Evolutionary conservation across 1,140 invertebrate genomes (phyloP).

Genomic region (Drosophila tani): DNA sequence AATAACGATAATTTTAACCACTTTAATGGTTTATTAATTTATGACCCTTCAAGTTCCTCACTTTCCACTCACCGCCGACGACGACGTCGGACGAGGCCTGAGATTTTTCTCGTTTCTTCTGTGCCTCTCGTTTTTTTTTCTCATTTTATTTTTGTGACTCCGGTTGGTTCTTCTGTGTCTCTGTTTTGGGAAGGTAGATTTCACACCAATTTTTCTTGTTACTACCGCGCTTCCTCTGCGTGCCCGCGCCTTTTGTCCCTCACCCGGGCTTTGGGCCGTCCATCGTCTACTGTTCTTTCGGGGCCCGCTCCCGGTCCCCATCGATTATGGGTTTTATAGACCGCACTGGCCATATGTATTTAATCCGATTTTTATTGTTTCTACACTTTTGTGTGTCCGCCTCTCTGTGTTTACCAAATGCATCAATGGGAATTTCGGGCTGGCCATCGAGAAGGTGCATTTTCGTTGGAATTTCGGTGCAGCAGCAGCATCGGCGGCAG

Average conservation of each 20-base stretch:
- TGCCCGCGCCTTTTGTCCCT: background rate
- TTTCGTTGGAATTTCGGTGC: slow-evolving; percentile 75
- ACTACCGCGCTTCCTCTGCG: slow-evolving; percentile 63
- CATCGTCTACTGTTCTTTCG: slow-evolving; percentile 53
- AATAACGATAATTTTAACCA: slow-evolving; percentile 85
- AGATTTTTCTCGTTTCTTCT: slow-evolving; percentile 64
- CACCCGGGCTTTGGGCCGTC: slow-evolving; percentile 6
- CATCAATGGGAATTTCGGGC: slow-evolving; percentile 67
- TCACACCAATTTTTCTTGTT: slow-evolving; percentile 78
- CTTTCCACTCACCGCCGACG: slow-evolving; percentile 76
- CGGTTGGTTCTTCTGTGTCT: slow-evolving; percentile 32
- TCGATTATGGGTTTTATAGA: slow-evolving; percentile 78
- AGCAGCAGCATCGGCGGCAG: slow-evolving; percentile 31
- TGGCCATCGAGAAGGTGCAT: slow-evolving; percentile 63
- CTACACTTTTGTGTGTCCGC: slow-evolving; percentile 69
- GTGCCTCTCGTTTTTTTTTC: slow-evolving; percentile 23
- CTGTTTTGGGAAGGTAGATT: slow-evolving; percentile 60
- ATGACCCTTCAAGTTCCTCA: slow-evolving; percentile 85
- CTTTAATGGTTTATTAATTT: slow-evolving; percentile 85
- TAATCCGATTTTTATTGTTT: slow-evolving; percentile 84
- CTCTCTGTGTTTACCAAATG: slow-evolving; percentile 53
- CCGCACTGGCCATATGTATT: slow-evolving; percentile 69
- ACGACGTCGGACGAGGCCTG: slow-evolving; percentile 36
- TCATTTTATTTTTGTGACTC: slow-evolving; percentile 16
- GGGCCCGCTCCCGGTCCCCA: slow-evolving; percentile 60